Conservation (phyloP, 2,797 vertebrate species). For the Syncerus caffer region DNA sequence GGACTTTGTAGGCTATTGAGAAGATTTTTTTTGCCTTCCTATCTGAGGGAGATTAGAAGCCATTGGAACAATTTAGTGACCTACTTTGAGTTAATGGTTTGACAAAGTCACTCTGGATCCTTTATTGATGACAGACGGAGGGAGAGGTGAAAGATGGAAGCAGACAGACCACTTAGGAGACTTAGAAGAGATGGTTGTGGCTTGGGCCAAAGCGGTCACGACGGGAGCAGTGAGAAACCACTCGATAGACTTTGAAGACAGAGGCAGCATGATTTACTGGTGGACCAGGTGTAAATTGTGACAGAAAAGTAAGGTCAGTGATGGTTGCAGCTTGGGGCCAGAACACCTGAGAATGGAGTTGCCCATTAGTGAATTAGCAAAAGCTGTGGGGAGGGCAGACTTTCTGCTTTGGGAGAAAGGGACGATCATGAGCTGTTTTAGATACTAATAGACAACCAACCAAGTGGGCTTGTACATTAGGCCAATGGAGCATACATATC, state of each 20-base stretch:
- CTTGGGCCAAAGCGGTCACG: neutral
- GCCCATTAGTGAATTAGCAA: neutral
- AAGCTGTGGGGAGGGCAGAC: neutral
- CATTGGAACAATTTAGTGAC: neutral
- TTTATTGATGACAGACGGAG: neutral
- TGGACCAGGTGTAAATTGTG: neutral
- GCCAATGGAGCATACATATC: neutral
- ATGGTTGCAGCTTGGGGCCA: neutral
- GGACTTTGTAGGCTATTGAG: neutral
- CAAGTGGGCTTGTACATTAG: neutral
- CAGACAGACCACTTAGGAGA: neutral
- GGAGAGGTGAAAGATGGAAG: neutral
- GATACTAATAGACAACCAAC: neutral
- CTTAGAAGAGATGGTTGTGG: neutral
- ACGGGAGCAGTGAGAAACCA: neutral
- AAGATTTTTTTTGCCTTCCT: neutral
- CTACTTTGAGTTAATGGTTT: neutral
- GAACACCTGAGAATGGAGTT: neutral
- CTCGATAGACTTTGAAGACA: neutral
- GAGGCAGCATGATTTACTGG: neutral
- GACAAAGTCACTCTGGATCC: neutral
- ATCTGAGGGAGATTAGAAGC: neutral
- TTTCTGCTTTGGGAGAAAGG: neutral
- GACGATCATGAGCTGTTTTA: neutral
- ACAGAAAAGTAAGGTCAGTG: slow-evolving; percentile 1